Evolutionary conservation across 1,140 invertebrate species (phyloP).

Genomic region (Eufriesea mexicana): DNA sequence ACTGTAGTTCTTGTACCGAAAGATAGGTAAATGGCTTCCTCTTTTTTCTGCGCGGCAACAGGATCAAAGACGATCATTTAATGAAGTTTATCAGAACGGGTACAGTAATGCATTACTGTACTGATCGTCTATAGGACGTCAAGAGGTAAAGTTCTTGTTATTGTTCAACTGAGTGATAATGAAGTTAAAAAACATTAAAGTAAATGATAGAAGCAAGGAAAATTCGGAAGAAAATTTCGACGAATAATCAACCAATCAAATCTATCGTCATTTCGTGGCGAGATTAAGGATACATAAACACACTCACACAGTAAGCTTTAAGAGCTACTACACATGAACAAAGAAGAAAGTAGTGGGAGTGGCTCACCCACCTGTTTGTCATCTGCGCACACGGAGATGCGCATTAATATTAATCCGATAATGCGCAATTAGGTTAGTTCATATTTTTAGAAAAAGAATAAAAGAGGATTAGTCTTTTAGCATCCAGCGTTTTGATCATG

Average conservation of each 20-base stretch:
- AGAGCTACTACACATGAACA: neutral
- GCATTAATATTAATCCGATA: neutral
- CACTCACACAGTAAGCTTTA: neutral
- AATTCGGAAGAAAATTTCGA: neutral
- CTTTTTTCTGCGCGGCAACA: neutral
- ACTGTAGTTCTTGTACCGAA: constrained; percentile 55
- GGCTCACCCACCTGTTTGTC: neutral
- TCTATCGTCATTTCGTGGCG: neutral
- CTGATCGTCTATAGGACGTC: neutral
- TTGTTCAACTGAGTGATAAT: neutral
- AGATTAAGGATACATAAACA: neutral
- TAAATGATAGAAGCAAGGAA: neutral
- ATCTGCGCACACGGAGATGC: neutral
- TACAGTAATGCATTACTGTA: neutral
- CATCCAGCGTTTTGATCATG: no score
- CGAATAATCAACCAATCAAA: neutral
- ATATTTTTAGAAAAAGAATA: neutral
- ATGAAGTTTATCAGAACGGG: neutral
- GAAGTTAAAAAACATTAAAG: neutral
- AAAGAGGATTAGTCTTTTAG: neutral
- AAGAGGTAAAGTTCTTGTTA: neutral
- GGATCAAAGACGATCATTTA: neutral
- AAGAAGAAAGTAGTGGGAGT: neutral
- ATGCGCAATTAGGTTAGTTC: neutral
- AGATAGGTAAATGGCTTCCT: constrained; percentile 38